phyloP scores from a whole-genome alignment of 2,113 vertebrate genomes.

The Sceloporus tristichus region DNA sequence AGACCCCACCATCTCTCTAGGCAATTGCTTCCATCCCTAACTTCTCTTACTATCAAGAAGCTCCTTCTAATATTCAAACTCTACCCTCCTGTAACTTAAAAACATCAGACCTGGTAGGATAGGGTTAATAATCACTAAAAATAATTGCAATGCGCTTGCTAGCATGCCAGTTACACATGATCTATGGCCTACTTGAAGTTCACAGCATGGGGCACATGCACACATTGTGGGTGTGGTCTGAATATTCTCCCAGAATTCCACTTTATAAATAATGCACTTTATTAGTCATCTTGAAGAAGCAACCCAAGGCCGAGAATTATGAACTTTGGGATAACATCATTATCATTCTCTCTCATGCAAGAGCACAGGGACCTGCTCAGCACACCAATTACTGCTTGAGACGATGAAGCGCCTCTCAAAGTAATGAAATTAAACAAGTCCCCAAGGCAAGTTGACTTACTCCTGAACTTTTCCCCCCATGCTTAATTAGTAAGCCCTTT shows the following conservation, averaged over 20 bases:
- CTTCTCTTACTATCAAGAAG: too few relatives aligned
- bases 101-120: neutral
- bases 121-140: slow-evolving; percentile 6
- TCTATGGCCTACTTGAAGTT: slow-evolving; percentile 61
- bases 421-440: slow-evolving; percentile 73
- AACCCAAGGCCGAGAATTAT: slow-evolving; percentile 24
- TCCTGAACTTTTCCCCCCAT: slow-evolving; percentile 47
- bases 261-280: slow-evolving; percentile 69
- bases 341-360: slow-evolving; percentile 50
- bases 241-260: slow-evolving; percentile 63
- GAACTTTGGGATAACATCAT: slow-evolving; percentile 56
- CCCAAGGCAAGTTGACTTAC: slow-evolving; percentile 42
- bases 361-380: slow-evolving; percentile 65
- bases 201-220: slow-evolving; percentile 71
- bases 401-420: slow-evolving; percentile 65
- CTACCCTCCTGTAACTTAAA: too few relatives aligned
- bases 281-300: slow-evolving; percentile 67
- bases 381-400: slow-evolving; percentile 63
- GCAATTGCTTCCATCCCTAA: too few relatives aligned
- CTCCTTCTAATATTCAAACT: too few relatives aligned
- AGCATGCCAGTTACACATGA: slow-evolving; percentile 62
- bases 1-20: too few relatives aligned
- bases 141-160: slow-evolving; percentile 63
- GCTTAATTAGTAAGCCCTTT: slow-evolving; percentile 65
- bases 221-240: slow-evolving; percentile 62